phyloP scores from a whole-genome alignment of 2,113 vertebrate genomes.

The Ivindomyrus marchei region DNA sequence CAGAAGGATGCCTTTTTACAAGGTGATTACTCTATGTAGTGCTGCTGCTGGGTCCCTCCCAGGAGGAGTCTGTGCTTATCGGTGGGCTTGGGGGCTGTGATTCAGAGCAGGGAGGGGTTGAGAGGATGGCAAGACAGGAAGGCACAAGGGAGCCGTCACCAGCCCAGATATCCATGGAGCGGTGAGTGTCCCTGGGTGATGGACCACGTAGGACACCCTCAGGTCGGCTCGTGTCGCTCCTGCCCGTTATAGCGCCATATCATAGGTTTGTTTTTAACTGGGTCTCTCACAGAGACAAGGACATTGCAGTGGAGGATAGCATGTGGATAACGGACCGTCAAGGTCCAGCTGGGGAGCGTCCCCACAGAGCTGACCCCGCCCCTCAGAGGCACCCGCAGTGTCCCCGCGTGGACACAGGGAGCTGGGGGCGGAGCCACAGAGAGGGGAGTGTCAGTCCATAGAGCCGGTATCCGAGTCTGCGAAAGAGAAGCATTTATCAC shows the following conservation, averaged over 20 bases:
- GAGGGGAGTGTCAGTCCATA: background rate
- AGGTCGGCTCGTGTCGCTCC: background rate
- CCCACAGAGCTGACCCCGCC: conserved; percentile 40
- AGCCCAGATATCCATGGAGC: conserved; percentile 26
- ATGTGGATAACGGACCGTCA: conserved; percentile 33
- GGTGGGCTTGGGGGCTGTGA: background rate
- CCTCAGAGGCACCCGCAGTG: conserved; percentile 19
- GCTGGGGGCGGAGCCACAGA: background rate
- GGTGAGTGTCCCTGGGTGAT: conserved; percentile 18
- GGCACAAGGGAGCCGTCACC: background rate
- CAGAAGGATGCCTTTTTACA: conserved; percentile 55
- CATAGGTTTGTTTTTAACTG: background rate
- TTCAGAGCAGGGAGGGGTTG: conserved; percentile 22
- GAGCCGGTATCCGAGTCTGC: background rate
- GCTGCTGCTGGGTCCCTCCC: background rate
- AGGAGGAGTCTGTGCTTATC: conserved; percentile 10
- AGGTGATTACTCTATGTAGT: conserved; percentile 27
- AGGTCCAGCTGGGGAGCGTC: too few species aligned
- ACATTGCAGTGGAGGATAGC: conserved; percentile 32
- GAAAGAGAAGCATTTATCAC: background rate
- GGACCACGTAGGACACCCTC: background rate
- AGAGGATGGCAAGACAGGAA: conserved; percentile 19
- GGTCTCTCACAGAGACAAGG: conserved; percentile 39
- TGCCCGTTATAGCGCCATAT: background rate
- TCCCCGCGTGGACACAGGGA: conserved; percentile 23